Conservation (phyloP, 2,888 invertebrate genomes). For the Quadriops clusia region DNA sequence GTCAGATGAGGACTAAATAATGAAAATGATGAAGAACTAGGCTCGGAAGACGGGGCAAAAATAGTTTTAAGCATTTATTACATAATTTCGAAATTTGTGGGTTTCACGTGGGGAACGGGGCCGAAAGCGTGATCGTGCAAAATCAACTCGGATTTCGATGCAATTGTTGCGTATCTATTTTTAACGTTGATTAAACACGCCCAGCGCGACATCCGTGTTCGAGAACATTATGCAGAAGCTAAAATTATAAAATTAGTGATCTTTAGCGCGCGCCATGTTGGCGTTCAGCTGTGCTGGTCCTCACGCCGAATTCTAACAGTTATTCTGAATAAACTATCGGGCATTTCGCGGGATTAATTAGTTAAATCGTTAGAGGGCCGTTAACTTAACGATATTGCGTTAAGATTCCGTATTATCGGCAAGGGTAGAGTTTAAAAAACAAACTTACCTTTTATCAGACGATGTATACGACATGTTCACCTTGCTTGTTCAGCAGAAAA, state of each 20-base stretch:
- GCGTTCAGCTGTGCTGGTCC: constrained; percentile 37
- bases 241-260: constrained; percentile 24
- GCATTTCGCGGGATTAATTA: too few relatives aligned
- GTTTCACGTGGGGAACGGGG: constrained; percentile 9
- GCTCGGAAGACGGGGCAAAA: too few relatives aligned
- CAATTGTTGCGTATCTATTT: constrained; percentile 7
- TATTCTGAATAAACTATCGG: too few relatives aligned
- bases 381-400: neutral
- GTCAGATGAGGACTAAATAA: too few relatives aligned
- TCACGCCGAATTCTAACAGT: constrained; percentile 26
- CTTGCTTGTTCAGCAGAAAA: constrained; percentile 67
- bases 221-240: neutral
- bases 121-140: constrained; percentile 13
- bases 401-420: constrained; percentile 1
- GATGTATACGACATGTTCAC: constrained; percentile 77
- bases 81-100: too few relatives aligned
- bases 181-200: too few relatives aligned
- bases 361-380: too few relatives aligned
- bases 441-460: constrained; percentile 69
- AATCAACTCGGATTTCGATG: neutral
- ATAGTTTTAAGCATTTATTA: too few relatives aligned
- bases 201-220: constrained; percentile 2
- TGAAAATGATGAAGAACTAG: too few relatives aligned
- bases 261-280: constrained; percentile 43
- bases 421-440: constrained; percentile 31